Base-by-base conservation (phyloP, 2,888 invertebrate genomes). In the Ditula angustiorana region DNA sequence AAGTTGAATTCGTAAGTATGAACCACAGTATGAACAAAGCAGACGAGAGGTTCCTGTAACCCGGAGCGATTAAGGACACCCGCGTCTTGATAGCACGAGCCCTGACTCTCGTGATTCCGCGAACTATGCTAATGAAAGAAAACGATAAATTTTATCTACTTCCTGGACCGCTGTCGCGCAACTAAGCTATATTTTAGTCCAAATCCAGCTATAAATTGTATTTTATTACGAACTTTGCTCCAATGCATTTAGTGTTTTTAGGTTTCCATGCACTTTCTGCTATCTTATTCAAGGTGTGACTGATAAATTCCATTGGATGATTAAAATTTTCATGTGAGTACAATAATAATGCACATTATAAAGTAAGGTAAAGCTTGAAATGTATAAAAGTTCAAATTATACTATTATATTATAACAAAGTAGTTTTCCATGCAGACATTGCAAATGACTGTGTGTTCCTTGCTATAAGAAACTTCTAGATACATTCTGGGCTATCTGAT, bases 371-470 rank as follows among this genome's bases (percentile, higher is more conserved):
- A n/a, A n/a, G n/a, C n/a, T n/a, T n/a, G n/a, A n/a, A n/a, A n/a
- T n/a, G n/a, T n/a, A n/a, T n/a, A n/a, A n/a, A n/a, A n/a, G n/a
- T n/a, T n/a, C n/a, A n/a, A n/a, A n/a, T n/a, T n/a, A n/a, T n/a
- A n/a, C n/a, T n/a, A n/a, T n/a, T n/a, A n/a, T n/a, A n/a, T n/a
- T n/a, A n/a, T n/a, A n/a, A n/a, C n/a, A n/a, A n/a, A n/a, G n/a
- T n/a, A n/a, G n/a, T 41, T 44, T 49, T 49, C 49, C 26, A 3
- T 35, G 7, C 35, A 37, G 33, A 46, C 46, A 26, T 16, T 30
- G 68, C 60, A 74, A 77, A 85, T 79, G 81, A 76, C 77, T 78
- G 75, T 79, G 75, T 74, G 78, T 75, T 78, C 74, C 74, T 50
- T 28, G 80, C 76, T 74, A 80, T 76, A 75, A 76, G 73, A 73